Conservation (phyloP, 2,113 vertebrate genomes). For the Canis aureus region DNA sequence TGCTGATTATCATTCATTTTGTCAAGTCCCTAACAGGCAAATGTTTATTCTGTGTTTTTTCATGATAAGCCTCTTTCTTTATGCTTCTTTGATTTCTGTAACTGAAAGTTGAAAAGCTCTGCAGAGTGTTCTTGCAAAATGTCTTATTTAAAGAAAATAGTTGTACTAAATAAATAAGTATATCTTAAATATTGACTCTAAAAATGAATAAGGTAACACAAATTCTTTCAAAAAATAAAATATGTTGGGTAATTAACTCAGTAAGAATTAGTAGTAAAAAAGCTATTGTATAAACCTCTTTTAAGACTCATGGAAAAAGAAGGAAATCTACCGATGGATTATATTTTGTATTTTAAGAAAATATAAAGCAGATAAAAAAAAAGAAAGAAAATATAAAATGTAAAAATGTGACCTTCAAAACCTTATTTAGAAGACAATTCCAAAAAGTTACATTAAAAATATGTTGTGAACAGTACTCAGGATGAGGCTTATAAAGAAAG, state of each 20-base stretch:
- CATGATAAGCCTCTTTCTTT: background rate
- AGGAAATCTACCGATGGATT: background rate
- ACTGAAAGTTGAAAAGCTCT: background rate
- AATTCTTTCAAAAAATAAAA: background rate
- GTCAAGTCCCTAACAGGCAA: background rate
- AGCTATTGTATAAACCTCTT: background rate
- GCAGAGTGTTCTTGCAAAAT: background rate
- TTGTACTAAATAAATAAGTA: background rate
- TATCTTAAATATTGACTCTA: background rate
- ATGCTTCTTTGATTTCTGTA: background rate
- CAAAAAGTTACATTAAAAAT: background rate
- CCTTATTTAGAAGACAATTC: background rate
- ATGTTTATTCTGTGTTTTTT: background rate
- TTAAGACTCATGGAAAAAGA: background rate
- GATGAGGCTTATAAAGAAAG: background rate
- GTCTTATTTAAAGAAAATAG: background rate
- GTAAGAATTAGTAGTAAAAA: background rate
- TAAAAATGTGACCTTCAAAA: background rate
- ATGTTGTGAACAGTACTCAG: background rate
- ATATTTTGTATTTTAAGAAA: background rate
- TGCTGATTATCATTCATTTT: background rate
- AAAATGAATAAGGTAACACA: background rate
- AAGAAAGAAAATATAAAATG: background rate
- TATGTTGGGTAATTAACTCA: background rate
- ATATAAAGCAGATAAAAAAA: background rate